Base-by-base conservation (phyloP, 2,113 vertebrate genomes). In the Plestiodon gilberti region DNA sequence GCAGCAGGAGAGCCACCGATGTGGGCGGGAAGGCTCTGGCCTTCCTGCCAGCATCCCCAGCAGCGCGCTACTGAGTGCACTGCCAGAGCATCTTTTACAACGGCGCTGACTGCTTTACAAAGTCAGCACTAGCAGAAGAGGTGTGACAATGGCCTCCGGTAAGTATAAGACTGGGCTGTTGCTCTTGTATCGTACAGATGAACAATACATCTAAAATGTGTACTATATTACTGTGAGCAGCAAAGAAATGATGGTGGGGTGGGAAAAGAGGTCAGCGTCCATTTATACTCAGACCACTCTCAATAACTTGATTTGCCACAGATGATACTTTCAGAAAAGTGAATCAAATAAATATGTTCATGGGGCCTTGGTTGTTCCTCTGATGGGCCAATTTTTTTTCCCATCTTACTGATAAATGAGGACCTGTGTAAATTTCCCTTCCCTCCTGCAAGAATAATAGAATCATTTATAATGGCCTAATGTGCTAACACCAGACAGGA, bases 381-480 rank as follows among this genome's bases (percentile, higher is more conserved):
- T 75, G 25, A 15, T 82, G 88, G 71, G 82, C 82, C 90, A 85
- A 92, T 64, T 92, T 93, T 89, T 92, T 89, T 92, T 89, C 83
- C 85, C 89, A 30, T 55, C 89, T 86, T 69, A 82, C 14, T 94
- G 90, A 94, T 94, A 94, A 94, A 93, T 90, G 84, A 85, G 85
- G 82, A 35, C 74, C 67, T 81, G 91, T 91, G 91, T 94, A 95
- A 93, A 95, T 94, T 89, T 86, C 33, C n/a, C 78, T n/a, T 93
- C 69, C 82, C 92, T 93, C 88, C 87, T 86, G 87, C 14, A 87
- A 69, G 88, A 95, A 89, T 91, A 92, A 90, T 87, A n/a, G 87
- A 91, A 91, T 91, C 1, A 92, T 95, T 94, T 95, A 89, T 93
- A 93, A 93, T 81, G 86, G 78, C 64, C 79, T 89, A 89, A 85